Evolutionary conservation across 2,888 invertebrate genomes (phyloP), one percentile per base, ranked within the genome.

Genomic region (Archips crataeganus): DNA sequence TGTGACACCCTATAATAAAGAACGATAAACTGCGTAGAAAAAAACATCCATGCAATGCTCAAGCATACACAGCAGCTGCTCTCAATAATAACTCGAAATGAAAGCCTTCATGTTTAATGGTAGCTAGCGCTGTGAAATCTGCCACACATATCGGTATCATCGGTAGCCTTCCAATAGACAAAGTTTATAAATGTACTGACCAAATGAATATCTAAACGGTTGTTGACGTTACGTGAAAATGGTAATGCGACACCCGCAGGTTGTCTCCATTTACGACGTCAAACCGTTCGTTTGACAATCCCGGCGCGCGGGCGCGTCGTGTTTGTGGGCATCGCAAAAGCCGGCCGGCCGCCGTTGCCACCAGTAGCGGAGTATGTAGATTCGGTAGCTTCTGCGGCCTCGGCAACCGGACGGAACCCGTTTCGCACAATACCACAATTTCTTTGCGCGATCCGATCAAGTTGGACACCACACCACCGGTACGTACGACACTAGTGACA

Each of bases 341-440:
- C 87, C 87, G 85, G 89, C 85, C 85, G 86, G 86, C 79, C 68
- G 76, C 79, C 78, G 78, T 13, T 45, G 23, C 67, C 51, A 75
- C 76, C 81, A 76, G 85, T 81, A 82, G 84, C 81, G 45, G 59
- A 77, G 80, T 84, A 87, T 84, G 88, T 82, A 87, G 84, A 88
- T 90, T 90, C 85, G 85, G 89, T 84, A 85, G 87, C 87, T 86
- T 82, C 84, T 81, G 83, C 81, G 80, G 84, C 84, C 82, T 87
- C 85, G 83, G 83, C 81, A 79, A 81, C 81, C 81, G 81, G 77
- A 85, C 79, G 80, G 84, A 90, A 91, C 91, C 85, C 85, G 90
- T 90, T 91, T 87, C 81, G 87, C 88, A 90, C 88, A 91, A 89
- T 88, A 89, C 86, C 84, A 88, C 87, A 87, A 86, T 84, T 90